Percentiles rank a stretch among this genome's conserved stretches.
Conservation (phyloP, 2,888 invertebrate species). For the Caenorhabditis zanzibari region DNA sequence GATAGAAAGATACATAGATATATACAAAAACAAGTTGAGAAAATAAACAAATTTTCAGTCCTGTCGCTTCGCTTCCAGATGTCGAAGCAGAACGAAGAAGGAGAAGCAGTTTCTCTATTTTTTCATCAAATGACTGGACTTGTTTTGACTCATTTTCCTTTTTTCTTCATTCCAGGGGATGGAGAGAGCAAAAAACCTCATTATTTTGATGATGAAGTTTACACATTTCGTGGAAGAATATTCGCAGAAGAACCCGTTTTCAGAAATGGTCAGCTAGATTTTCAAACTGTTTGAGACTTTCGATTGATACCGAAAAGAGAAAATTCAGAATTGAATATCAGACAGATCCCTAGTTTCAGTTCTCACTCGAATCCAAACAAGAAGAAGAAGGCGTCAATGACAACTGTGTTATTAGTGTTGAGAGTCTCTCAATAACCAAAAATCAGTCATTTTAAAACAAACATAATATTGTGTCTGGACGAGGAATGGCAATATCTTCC, state of each 20-base stretch:
- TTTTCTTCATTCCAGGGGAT: conserved; percentile 4
- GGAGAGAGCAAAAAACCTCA: conserved; percentile 35
- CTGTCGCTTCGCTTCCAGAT: conserved; percentile 25
- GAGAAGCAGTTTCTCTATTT: conserved; percentile 11
- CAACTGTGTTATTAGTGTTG: conserved; percentile 28
- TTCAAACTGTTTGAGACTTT: no score
- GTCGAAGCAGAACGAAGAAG: conserved; percentile 5
- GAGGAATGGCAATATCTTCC: conserved; percentile 7
- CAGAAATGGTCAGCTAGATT: background rate
- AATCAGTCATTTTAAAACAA: conserved; percentile 34
- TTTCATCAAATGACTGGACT: conserved; percentile 59
- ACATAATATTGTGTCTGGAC: conserved; percentile 28
- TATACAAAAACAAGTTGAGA: conserved; percentile 18
- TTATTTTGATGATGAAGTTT: conserved; percentile 42
- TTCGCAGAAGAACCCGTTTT: background rate
- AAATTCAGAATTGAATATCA: no score
- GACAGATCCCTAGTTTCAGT: background rate
- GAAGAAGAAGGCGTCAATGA: conserved; percentile 16
- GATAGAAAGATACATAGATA: conserved; percentile 5
- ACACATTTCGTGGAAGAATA: background rate
- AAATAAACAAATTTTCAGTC: conserved; percentile 49
- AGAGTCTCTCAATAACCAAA: conserved; percentile 19
- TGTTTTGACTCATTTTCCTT: conserved; percentile 55
- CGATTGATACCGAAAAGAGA: no score
- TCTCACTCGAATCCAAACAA: background rate